Percentiles rank a stretch among this genome's conserved stretches.
These are phyloP conservation scores for Chrysogorgia sp. DNA, from an alignment of 92 coral and sea anemone species.

Conservation along the genomic window DNA sequence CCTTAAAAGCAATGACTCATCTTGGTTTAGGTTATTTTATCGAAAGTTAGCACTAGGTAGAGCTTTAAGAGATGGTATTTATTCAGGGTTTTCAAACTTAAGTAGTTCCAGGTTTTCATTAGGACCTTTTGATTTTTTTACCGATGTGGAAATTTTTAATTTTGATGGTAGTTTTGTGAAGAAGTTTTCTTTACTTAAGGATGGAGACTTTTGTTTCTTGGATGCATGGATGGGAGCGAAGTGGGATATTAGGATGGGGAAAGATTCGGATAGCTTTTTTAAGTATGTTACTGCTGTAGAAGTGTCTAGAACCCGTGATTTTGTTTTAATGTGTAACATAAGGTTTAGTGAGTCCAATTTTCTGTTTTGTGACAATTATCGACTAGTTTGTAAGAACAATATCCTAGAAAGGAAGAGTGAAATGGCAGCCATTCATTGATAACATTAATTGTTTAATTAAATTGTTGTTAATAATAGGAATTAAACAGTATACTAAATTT, in stretches of 20 bases:
- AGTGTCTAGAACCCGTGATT: slow-evolving; percentile 7
- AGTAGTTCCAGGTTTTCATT: slow-evolving; percentile 18
- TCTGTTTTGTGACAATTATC: slow-evolving; percentile 5
- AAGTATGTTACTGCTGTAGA: slow-evolving; percentile 28
- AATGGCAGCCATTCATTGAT: background rate
- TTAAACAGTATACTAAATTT: no score
- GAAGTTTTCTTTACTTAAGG: slow-evolving; percentile 34
- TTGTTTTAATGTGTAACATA: slow-evolving; percentile 3
- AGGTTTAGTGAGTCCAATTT: slow-evolving; percentile 36
- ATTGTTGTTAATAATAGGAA: no score
- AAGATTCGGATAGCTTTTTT: slow-evolving; percentile 28
- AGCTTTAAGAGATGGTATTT: slow-evolving; percentile 3
- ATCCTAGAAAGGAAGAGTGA: slow-evolving; percentile 16
- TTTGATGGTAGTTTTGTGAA: background rate
- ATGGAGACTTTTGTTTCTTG: slow-evolving; percentile 23
- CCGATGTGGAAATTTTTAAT: slow-evolving; percentile 19
- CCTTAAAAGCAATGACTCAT: slow-evolving; percentile 19
- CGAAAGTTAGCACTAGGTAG: slow-evolving; percentile 7
- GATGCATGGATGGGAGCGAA: slow-evolving; percentile 14
- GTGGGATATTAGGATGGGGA: slow-evolving; percentile 38
- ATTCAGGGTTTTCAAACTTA: slow-evolving; percentile 29
- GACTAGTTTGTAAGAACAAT: slow-evolving; percentile 6
- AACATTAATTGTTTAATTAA: no score
- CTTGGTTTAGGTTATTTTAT: slow-evolving; percentile 20
- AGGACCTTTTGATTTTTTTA: slow-evolving; percentile 27